Evolutionary conservation across 2,797 vertebrate species (phyloP).

Genomic region (Nasua narica): DNA sequence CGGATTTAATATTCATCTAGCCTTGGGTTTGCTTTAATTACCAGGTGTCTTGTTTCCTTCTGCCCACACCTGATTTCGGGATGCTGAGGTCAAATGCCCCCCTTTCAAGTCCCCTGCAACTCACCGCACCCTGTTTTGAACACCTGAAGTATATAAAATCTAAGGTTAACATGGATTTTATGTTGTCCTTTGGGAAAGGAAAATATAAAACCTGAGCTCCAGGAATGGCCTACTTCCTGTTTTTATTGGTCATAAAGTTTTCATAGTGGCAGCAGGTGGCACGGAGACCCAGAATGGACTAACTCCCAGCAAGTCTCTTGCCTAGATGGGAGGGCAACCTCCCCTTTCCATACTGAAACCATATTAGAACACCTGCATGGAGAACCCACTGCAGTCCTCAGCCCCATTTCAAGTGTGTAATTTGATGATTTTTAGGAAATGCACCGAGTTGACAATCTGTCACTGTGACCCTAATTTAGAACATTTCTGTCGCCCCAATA

Average conservation of each 20-base stretch:
- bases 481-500: not conserved
- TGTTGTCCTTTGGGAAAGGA: conserved; percentile 33
- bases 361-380: not conserved
- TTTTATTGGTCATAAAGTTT: conserved; percentile 56
- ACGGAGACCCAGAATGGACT: not conserved
- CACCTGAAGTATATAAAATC: conserved; percentile 68
- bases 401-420: no score
- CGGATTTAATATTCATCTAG: not conserved
- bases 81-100: not conserved
- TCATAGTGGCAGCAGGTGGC: conserved; percentile 39
- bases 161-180: conserved; percentile 50
- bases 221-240: conserved; percentile 36
- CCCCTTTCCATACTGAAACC: not conserved
- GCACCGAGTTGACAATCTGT: not conserved
- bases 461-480: not conserved
- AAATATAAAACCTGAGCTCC: conserved; percentile 50
- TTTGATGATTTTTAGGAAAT: not conserved
- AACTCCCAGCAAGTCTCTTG: not conserved
- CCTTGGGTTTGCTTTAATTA: not conserved
- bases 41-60: conserved; percentile 23
- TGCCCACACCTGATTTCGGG: conserved; percentile 12
- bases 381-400: not conserved
- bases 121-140: not conserved
- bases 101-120: not conserved
- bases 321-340: not conserved